A percentile compares a stretch with the other conserved stretches of the same genome.
Evolutionary conservation across 2,797 vertebrate genomes (phyloP).

Genomic region (Sebastes cheni): DNA sequence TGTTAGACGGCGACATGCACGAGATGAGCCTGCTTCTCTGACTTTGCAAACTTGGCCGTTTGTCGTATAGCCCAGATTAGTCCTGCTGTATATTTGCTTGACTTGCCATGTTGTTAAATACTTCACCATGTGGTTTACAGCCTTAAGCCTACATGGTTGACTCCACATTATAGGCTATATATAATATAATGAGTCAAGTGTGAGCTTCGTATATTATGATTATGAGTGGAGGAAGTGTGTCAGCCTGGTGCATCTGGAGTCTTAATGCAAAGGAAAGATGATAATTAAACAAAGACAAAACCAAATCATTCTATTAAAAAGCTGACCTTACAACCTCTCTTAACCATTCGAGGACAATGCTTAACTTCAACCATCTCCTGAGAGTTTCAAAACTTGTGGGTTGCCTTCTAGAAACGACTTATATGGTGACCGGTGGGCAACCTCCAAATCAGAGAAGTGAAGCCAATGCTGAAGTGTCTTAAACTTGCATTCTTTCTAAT

Average conservation of each 20-base stretch:
- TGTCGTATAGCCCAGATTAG: background rate
- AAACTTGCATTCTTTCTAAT: too few species aligned
- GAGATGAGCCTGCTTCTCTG: background rate
- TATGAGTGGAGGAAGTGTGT: background rate
- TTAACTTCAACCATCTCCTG: too few species aligned
- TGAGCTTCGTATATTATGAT: background rate
- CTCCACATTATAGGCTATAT: constrained; percentile 9
- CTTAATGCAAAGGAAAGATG: background rate
- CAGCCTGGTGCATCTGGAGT: constrained; percentile 9
- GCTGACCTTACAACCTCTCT: too few species aligned
- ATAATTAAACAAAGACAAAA: background rate
- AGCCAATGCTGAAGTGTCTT: too few species aligned
- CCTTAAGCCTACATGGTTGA: background rate
- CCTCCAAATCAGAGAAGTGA: too few species aligned
- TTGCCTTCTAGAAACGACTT: too few species aligned
- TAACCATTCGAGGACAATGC: too few species aligned
- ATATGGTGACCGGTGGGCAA: too few species aligned
- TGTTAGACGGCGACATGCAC: background rate
- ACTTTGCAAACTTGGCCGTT: background rate
- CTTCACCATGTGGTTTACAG: constrained; percentile 10
- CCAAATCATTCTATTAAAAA: background rate
- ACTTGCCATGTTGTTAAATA: constrained; percentile 1
- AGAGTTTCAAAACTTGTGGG: too few species aligned
- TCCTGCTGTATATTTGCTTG: background rate
- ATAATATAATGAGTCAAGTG: constrained; percentile 19